These are phyloP conservation scores for Scaptomyza parva DNA, from an alignment of 2,888 invertebrate genomes.

Conservation along the genomic window DNA sequence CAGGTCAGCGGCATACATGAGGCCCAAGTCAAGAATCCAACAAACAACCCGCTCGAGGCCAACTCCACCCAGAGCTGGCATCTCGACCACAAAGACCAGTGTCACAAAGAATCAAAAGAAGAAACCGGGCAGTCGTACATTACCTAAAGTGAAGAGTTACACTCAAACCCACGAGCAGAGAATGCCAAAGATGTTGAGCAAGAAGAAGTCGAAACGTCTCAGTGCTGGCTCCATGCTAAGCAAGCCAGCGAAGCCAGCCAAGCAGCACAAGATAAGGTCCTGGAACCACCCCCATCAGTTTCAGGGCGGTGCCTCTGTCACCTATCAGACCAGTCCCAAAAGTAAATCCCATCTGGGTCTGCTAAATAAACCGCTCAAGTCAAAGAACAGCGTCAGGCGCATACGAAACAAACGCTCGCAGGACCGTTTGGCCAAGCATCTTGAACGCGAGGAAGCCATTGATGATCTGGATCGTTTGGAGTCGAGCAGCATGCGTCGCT, in stretches of 20 bases:
- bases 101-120: not conserved
- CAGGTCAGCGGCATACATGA: too few species aligned
- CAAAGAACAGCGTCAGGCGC: not conserved
- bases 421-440: constrained; percentile 32
- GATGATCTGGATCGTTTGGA: constrained; percentile 49
- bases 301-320: constrained; percentile 17
- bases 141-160: not conserved
- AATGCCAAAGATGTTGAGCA: not conserved
- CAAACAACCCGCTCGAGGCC: not conserved
- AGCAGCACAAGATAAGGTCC: not conserved
- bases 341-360: not conserved
- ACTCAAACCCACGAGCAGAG: not conserved
- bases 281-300: constrained; percentile 25
- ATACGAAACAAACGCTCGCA: constrained; percentile 16
- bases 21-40: not conserved
- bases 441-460: constrained; percentile 50
- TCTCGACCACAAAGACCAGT: not conserved
- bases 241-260: not conserved
- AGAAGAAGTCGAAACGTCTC: constrained; percentile 12
- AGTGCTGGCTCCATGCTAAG: constrained; percentile 25
- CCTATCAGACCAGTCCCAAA: constrained; percentile 8
- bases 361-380: not conserved
- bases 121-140: not conserved
- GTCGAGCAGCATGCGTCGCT: not conserved
- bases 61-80: too few species aligned